phyloP scores from a whole-genome alignment of 2,888 invertebrate species.

The Nemoura dubitans region DNA sequence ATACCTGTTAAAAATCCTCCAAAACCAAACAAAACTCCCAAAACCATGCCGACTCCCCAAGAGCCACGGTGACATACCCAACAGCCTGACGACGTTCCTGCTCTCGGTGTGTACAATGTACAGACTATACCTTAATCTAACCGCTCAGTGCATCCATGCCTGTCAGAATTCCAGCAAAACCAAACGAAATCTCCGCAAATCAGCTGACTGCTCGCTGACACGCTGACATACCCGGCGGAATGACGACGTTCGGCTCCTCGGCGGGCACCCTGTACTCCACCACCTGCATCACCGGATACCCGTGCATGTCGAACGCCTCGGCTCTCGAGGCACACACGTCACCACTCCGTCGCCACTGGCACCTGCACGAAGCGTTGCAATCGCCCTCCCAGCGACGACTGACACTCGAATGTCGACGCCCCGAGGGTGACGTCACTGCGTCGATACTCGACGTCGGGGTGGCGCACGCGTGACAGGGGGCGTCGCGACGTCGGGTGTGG shows the following conservation, averaged over 20 bases:
- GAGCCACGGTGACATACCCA: too few species aligned
- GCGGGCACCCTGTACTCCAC: slow-evolving; percentile 69
- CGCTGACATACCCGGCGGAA: slow-evolving; percentile 9
- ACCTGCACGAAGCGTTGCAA: not conserved
- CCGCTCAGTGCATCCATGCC: too few species aligned
- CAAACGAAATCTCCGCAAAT: too few species aligned
- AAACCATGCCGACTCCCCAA: too few species aligned
- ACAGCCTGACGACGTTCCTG: too few species aligned
- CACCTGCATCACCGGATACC: slow-evolving; percentile 74
- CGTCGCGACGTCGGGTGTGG: slow-evolving; percentile 22
- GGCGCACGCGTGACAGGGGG: not conserved
- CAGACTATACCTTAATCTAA: too few species aligned
- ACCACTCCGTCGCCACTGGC: not conserved
- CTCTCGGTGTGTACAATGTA: too few species aligned
- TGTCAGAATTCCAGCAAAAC: too few species aligned
- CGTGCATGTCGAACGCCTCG: slow-evolving; percentile 64
- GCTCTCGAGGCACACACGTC: too few species aligned
- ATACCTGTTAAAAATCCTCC: too few species aligned
- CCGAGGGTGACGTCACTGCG: not conserved
- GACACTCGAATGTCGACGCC: slow-evolving; percentile 29
- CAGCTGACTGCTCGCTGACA: not conserved
- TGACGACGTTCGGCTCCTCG: slow-evolving; percentile 44
- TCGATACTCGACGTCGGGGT: slow-evolving; percentile 22
- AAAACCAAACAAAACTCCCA: too few species aligned
- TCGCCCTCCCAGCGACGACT: not conserved